Evolutionary conservation across 2,113 vertebrate genomes (phyloP).

Genomic region (Tragelaphus strepsiceros): DNA sequence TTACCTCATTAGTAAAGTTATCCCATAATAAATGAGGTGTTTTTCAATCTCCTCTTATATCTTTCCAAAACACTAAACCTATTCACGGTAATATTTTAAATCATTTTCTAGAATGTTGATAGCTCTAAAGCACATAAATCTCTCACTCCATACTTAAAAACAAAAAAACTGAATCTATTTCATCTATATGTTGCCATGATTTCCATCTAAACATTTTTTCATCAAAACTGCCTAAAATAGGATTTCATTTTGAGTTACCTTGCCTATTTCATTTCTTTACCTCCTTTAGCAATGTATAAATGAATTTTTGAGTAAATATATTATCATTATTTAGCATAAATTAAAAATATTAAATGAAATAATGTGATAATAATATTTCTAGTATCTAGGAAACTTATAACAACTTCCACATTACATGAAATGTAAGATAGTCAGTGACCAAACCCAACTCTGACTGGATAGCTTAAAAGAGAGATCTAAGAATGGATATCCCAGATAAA

Average conservation of each 20-base stretch:
- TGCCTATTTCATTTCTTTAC: conserved; percentile 1
- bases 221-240: neutral
- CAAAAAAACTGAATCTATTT: neutral
- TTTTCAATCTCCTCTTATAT: neutral
- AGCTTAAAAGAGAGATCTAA: neutral
- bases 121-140: neutral
- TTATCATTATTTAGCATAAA: neutral
- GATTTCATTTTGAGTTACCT: neutral
- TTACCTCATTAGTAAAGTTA: neutral
- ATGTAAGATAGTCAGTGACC: neutral
- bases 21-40: neutral
- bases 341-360: neutral
- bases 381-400: neutral
- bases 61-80: neutral
- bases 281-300: neutral
- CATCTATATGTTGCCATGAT: neutral
- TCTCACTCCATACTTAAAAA: neutral
- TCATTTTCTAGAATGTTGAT: neutral
- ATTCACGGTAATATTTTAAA: neutral
- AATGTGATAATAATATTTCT: neutral
- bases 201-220: neutral
- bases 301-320: neutral
- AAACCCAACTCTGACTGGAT: fast-evolving
- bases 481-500: neutral
- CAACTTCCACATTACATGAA: neutral